These are phyloP conservation scores for Agrotis ipsilon DNA, from an alignment of 2,888 invertebrate genomes.

Conservation along the genomic window DNA sequence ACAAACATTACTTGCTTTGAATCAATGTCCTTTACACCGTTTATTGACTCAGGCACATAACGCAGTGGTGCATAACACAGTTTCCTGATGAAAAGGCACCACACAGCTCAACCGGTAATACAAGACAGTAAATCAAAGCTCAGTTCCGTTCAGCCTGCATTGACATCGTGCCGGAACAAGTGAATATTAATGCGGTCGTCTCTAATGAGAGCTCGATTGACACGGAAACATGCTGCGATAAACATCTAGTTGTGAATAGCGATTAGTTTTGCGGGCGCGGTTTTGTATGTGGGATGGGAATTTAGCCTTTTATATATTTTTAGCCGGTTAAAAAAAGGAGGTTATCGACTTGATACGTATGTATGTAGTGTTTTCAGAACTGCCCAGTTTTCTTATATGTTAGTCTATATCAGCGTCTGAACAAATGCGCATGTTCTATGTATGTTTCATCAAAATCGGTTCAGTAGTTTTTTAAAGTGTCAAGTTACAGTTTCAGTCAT, in stretches of 20 bases:
- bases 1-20: no score
- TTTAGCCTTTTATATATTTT: background rate
- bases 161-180: constrained; percentile 64
- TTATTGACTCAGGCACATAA: background rate
- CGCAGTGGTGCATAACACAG: background rate
- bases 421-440: no score
- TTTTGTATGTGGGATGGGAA: background rate
- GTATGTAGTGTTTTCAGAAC: no score
- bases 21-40: no score
- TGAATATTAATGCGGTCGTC: constrained; percentile 69
- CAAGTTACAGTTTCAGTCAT: no score
- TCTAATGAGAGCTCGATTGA: constrained; percentile 70
- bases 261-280: constrained; percentile 25
- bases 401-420: no score
- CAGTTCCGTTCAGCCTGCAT: constrained; percentile 63
- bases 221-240: constrained; percentile 56
- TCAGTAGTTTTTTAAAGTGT: no score
- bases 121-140: constrained; percentile 71
- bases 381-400: no score
- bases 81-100: constrained; percentile 17
- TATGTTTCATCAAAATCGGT: no score
- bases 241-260: constrained; percentile 32
- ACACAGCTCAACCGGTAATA: constrained; percentile 61
- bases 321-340: no score
- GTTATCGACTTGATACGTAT: no score